Evolutionary conservation across 1,140 invertebrate genomes (phyloP), one percentile per base, ranked within the genome.

Genomic region (Drosophila pruinosa): DNA sequence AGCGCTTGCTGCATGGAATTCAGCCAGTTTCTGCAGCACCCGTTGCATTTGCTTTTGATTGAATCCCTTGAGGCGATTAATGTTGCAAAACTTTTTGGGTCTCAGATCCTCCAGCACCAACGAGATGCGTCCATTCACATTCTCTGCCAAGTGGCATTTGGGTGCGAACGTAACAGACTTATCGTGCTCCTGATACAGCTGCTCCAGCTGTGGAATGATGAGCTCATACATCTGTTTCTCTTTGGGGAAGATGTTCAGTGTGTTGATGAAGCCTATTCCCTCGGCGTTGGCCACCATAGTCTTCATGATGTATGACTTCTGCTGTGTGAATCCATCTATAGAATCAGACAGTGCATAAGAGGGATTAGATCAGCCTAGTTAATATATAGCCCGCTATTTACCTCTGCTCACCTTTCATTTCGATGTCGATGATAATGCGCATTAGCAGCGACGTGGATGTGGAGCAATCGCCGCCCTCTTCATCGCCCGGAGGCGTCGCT

Each of bases 61-160:
- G 50, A 94, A 91, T 2, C 93, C 93, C 47, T 91, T 75, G 8
- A 92, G 89, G 17, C 93, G 91, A 75, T 93, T 91, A 0, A 92
- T 92, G 91, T 94, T 94, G n/a, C 91, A 74, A 78, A 92, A 94
- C 22, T 93, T 94, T 8, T 92, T 85, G 14, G 91, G 90, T n/a
- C 90, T 73, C 6, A 94, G 75, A 85, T 94, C 94, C 54, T 94
- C 93, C 0, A 94, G 80, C 0, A 94, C 90, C 12, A 94, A 47
- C 3, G 80, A 83, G 21, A 89, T 90, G 26, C 89, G 70, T 1
- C 81, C 89, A 5, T 80, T 72, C 0, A 90, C 59, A 39, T 90
- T 71, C 43, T 90, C 89, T 2, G 83, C 48, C 67, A 72, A 83
- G 15, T 72, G 72, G 36, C 89, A 90, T 48, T 90, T 90, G 15